phyloP scores from a whole-genome alignment of 2,888 invertebrate genomes.

The Sericinus montela region DNA sequence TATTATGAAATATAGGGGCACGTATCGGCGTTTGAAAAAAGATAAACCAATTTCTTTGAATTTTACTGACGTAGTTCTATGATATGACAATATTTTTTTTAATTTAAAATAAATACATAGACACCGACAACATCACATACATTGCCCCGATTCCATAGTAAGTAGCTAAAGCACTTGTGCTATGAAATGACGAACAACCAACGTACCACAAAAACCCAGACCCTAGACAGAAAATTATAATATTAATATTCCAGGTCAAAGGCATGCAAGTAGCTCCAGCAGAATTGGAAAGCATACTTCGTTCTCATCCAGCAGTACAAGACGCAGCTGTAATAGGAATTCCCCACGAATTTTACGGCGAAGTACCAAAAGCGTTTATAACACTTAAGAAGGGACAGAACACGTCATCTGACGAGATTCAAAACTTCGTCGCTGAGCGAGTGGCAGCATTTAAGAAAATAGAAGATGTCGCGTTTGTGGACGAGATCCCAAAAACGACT shows the following conservation, averaged over 20 bases:
- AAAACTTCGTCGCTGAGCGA: constrained; percentile 81
- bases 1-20: too few relatives aligned
- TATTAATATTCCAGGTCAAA: constrained; percentile 70
- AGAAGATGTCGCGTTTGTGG: constrained; percentile 81
- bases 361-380: constrained; percentile 89
- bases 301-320: constrained; percentile 85
- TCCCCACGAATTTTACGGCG: constrained; percentile 84
- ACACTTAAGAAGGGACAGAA: constrained; percentile 74
- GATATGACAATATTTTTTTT: too few relatives aligned
- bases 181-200: too few relatives aligned
- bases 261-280: constrained; percentile 92
- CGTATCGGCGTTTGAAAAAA: too few relatives aligned
- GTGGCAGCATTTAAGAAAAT: constrained; percentile 90
- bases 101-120: too few relatives aligned
- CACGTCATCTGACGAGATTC: constrained; percentile 64
- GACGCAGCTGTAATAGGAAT: constrained; percentile 94
- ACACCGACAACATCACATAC: too few relatives aligned
- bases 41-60: too few relatives aligned
- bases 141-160: too few relatives aligned
- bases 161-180: too few relatives aligned
- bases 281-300: constrained; percentile 88
- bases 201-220: too few relatives aligned
- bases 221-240: too few relatives aligned
- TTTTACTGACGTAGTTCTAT: too few relatives aligned
- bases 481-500: constrained; percentile 86